A percentile compares a stretch with the other conserved stretches of the same genome.
Conservation (phyloP, 2,113 vertebrate genomes). For the Himantopus leucocephalus region DNA sequence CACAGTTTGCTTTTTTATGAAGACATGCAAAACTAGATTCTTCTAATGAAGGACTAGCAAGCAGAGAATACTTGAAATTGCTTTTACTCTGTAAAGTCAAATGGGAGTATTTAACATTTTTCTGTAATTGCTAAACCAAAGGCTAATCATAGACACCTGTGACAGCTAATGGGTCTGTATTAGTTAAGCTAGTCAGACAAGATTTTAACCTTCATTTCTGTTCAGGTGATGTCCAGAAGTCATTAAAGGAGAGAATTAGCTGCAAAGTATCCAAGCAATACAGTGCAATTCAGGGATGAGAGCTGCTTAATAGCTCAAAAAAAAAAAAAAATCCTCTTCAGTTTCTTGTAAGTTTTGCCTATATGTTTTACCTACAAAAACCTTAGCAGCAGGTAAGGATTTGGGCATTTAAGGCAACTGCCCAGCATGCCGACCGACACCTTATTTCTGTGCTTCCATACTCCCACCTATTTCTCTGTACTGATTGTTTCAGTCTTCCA, state of each 20-base stretch:
- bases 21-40: neutral
- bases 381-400: neutral
- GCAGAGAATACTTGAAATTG: neutral
- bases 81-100: neutral
- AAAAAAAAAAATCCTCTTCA: neutral
- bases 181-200: neutral
- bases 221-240: neutral
- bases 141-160: neutral
- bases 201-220: conserved; percentile 1
- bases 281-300: neutral
- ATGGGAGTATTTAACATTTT: neutral
- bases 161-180: neutral
- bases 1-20: neutral
- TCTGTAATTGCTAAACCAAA: neutral
- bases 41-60: neutral
- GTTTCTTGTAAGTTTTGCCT: neutral
- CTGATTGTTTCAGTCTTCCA: neutral
- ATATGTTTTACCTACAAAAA: neutral
- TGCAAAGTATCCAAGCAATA: neutral
- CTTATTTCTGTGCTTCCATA: neutral
- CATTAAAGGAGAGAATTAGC: neutral
- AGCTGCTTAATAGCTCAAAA: neutral
- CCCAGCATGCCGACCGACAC: neutral
- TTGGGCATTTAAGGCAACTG: neutral
- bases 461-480: neutral